phyloP scores from a whole-genome alignment of 2,113 vertebrate genomes.

The Acrocephalus kingi region DNA sequence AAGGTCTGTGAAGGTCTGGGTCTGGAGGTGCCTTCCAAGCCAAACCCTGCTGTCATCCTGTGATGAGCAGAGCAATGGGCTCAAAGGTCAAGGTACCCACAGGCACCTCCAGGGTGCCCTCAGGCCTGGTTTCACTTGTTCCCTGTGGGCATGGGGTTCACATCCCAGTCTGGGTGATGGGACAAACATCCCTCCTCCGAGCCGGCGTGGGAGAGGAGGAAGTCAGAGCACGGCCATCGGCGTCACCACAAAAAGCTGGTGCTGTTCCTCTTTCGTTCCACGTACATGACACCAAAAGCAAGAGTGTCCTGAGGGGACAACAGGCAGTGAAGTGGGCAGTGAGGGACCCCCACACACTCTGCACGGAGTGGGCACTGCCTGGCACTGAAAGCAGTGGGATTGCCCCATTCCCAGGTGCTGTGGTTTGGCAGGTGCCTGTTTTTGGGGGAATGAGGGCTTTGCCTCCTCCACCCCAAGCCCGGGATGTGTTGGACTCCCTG shows the following conservation, averaged over 20 bases:
- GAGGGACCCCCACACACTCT: not conserved
- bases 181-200: accelerated
- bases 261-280: not conserved
- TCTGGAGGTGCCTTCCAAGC: not conserved
- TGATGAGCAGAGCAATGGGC: accelerated
- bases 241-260: not conserved
- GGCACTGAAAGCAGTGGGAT: not conserved
- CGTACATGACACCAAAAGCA: accelerated
- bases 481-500: accelerated
- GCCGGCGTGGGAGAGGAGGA: not conserved
- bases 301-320: not conserved
- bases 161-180: accelerated
- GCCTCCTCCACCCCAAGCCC: not conserved
- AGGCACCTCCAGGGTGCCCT: not conserved
- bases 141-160: accelerated
- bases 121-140: not conserved
- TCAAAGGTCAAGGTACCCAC: not conserved
- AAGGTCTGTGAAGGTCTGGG: not conserved
- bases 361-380: not conserved
- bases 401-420: accelerated
- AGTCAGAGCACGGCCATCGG: not conserved
- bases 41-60: not conserved
- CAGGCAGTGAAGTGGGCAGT: accelerated
- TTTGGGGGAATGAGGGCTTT: not conserved
- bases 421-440: accelerated